A percentile compares a stretch with the other conserved stretches of the same genome.
Conservation (phyloP, 2,797 vertebrate genomes). For the Sebastes nivosus region DNA sequence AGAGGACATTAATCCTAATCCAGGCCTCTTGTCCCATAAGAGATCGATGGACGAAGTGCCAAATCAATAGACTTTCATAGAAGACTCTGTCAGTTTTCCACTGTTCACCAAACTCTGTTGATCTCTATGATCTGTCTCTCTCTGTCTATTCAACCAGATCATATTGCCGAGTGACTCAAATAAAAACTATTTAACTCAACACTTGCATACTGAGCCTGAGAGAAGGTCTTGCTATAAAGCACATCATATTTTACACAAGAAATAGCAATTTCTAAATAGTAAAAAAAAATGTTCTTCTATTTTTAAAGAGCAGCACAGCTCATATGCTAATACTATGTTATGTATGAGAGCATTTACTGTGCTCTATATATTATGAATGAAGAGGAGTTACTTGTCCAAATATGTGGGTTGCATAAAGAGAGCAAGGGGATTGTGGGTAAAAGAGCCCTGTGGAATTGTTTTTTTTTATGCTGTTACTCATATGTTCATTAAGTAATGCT, state of each 20-base stretch:
- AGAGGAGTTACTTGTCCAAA: slow-evolving; percentile 64
- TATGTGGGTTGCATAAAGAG: slow-evolving; percentile 62
- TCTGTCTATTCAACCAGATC: slow-evolving; percentile 22
- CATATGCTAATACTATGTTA: slow-evolving; percentile 39
- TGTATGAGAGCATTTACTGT: slow-evolving; percentile 39
- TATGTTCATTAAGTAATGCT: slow-evolving; percentile 35
- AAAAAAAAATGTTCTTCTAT: neutral
- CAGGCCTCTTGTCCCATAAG: slow-evolving; percentile 56
- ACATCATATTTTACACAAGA: slow-evolving; percentile 12
- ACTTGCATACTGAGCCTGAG: neutral
- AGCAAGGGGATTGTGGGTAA: slow-evolving; percentile 46
- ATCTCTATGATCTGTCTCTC: slow-evolving; percentile 56
- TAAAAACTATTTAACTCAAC: slow-evolving; percentile 18
- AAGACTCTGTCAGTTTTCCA: slow-evolving; percentile 69
- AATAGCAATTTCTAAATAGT: neutral
- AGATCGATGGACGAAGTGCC: slow-evolving; percentile 67
- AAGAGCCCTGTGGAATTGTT: slow-evolving; percentile 45
- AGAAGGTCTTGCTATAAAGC: neutral
- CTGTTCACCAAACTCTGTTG: slow-evolving; percentile 48
- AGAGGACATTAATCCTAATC: slow-evolving; percentile 72
- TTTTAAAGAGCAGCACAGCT: slow-evolving; percentile 7
- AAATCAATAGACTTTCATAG: slow-evolving; percentile 74
- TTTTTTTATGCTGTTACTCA: slow-evolving; percentile 43
- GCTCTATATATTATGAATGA: slow-evolving; percentile 59
- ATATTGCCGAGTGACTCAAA: slow-evolving; percentile 22